Conservation (phyloP, 1,140 invertebrate genomes). For the Drosophila equinoxialis region DNA sequence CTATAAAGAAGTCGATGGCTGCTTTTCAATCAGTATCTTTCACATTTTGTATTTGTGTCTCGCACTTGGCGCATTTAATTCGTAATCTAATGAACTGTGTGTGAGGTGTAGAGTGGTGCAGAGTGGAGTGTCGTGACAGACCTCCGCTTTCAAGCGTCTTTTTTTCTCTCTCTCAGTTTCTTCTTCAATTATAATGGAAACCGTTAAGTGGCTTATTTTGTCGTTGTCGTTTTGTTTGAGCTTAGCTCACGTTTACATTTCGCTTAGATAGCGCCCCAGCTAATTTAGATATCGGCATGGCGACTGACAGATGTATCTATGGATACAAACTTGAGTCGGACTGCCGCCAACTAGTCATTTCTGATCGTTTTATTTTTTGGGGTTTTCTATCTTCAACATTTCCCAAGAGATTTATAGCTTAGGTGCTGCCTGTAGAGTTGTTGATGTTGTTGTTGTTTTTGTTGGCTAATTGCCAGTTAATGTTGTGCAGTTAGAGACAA, state of each 20-base stretch:
- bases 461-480: conserved; percentile 59
- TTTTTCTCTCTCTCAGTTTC: conserved; percentile 38
- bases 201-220: conserved; percentile 80
- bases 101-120: background rate
- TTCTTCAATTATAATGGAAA: conserved; percentile 76
- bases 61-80: conserved; percentile 33
- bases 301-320: background rate
- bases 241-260: conserved; percentile 51
- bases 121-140: background rate
- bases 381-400: conserved; percentile 11
- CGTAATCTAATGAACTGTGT: conserved; percentile 71
- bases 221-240: conserved; percentile 60
- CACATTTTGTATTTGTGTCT: conserved; percentile 60
- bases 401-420: conserved; percentile 39
- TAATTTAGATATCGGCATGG: conserved; percentile 57
- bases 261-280: conserved; percentile 37
- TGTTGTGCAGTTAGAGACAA: conserved; percentile 62
- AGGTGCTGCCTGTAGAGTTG: conserved; percentile 13
- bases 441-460: background rate
- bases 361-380: conserved; percentile 16
- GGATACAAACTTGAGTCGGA: background rate
- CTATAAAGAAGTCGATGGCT: conserved; percentile 15
- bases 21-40: conserved; percentile 59
- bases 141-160: conserved; percentile 29
- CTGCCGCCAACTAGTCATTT: background rate